phyloP scores from a whole-genome alignment of 2,113 vertebrate species.

The Indri indri region DNA sequence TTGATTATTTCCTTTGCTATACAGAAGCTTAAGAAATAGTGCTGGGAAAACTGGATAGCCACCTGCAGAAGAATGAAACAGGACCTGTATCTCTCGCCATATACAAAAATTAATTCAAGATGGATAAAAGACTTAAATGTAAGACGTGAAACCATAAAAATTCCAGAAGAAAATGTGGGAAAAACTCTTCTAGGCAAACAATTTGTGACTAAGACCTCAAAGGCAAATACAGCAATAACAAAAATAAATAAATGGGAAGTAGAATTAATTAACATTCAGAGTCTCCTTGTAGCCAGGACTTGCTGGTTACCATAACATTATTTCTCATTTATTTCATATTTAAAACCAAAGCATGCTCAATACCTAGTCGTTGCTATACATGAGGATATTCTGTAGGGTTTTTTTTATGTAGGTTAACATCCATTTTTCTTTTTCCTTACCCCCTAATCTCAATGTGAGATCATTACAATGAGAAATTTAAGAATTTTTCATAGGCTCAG shows the following conservation, averaged over 20 bases:
- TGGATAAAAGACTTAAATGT: no score
- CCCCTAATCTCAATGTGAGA: background rate
- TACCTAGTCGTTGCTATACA: background rate
- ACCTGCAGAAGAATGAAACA: no score
- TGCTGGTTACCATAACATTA: background rate
- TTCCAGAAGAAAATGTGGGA: no score
- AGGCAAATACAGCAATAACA: no score
- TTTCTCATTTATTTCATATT: background rate
- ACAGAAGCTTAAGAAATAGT: no score
- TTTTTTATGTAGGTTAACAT: background rate
- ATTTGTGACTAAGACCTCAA: no score
- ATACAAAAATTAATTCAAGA: no score
- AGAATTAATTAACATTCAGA: background rate
- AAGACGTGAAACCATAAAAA: no score
- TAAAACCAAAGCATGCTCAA: background rate
- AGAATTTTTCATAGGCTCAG: background rate
- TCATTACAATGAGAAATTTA: background rate
- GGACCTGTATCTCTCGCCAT: no score
- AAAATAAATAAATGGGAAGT: background rate
- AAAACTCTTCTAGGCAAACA: no score
- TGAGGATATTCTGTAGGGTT: background rate
- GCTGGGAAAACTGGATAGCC: no score
- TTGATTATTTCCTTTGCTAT: no score
- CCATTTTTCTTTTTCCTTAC: background rate
- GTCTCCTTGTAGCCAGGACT: background rate